These are phyloP conservation scores for Gymnoscelis rufifasciata DNA, from an alignment of 2,888 invertebrate genomes.

Conservation along the genomic window DNA sequence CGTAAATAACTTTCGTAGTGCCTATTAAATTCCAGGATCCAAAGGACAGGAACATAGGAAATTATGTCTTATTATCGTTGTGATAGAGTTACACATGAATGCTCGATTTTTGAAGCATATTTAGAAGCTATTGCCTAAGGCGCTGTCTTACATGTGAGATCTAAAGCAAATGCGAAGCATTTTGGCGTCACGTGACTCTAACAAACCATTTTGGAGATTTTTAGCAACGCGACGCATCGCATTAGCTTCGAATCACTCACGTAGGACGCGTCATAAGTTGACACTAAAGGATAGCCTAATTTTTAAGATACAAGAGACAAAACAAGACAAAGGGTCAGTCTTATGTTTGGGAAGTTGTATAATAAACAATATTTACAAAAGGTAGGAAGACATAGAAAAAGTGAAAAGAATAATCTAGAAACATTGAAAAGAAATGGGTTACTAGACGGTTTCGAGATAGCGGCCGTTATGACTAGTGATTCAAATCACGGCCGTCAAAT, in stretches of 20 bases:
- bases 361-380: slow-evolving; percentile 77
- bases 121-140: slow-evolving; percentile 56
- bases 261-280: slow-evolving; percentile 23
- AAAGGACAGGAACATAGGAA: background rate
- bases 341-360: slow-evolving; percentile 78
- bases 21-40: background rate
- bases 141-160: no score
- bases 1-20: background rate
- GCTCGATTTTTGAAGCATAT: slow-evolving; percentile 20
- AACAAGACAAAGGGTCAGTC: slow-evolving; percentile 78
- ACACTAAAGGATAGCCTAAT: slow-evolving; percentile 66
- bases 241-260: no score
- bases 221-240: no score
- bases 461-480: background rate
- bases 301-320: slow-evolving; percentile 62
- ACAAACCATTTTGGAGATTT: no score
- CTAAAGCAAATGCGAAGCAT: no score
- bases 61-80: background rate
- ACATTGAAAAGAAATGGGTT: slow-evolving; percentile 44
- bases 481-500: background rate
- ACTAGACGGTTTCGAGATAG: slow-evolving; percentile 3
- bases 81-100: slow-evolving; percentile 1
- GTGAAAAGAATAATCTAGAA: slow-evolving; percentile 57
- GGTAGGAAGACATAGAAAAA: slow-evolving; percentile 71
- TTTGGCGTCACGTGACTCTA: no score